Conservation (phyloP, 2,888 invertebrate genomes). For the Oscheius sp. region DNA sequence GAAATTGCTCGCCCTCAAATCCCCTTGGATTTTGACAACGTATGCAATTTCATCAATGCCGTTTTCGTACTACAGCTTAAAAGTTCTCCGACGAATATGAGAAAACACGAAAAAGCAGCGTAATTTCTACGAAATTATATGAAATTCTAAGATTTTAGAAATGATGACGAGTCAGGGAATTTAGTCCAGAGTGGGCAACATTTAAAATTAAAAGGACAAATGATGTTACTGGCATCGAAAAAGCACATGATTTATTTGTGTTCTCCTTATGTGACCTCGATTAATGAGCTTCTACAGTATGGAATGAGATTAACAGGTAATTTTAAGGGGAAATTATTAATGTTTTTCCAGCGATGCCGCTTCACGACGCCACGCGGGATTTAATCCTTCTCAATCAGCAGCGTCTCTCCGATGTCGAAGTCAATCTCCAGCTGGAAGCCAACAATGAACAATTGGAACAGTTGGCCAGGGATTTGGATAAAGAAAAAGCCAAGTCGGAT, state of each 20-base stretch:
- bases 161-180: constrained; percentile 2
- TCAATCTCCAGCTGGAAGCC: constrained; percentile 73
- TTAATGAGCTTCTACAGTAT: constrained; percentile 69
- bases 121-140: not conserved
- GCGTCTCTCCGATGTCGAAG: constrained; percentile 70
- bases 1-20: constrained; percentile 70
- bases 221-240: constrained; percentile 63
- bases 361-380: constrained; percentile 72
- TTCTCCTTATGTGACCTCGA: constrained; percentile 71
- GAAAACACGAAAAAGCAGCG: constrained; percentile 28
- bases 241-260: constrained; percentile 67
- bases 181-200: constrained; percentile 49
- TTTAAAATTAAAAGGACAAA: constrained; percentile 69
- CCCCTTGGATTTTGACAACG: constrained; percentile 71
- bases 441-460: constrained; percentile 73
- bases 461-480: constrained; percentile 68
- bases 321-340: not conserved
- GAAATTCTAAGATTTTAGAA: not conserved
- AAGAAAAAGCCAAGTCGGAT: constrained; percentile 70
- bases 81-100: constrained; percentile 48
- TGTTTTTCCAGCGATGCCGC: constrained; percentile 69
- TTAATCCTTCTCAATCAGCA: constrained; percentile 72
- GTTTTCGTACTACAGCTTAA: constrained; percentile 71
- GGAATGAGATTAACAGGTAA: constrained; percentile 64
- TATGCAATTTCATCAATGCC: constrained; percentile 72